Evolutionary conservation across 2,113 vertebrate genomes (phyloP).

Genomic region (Podarcis muralis): DNA sequence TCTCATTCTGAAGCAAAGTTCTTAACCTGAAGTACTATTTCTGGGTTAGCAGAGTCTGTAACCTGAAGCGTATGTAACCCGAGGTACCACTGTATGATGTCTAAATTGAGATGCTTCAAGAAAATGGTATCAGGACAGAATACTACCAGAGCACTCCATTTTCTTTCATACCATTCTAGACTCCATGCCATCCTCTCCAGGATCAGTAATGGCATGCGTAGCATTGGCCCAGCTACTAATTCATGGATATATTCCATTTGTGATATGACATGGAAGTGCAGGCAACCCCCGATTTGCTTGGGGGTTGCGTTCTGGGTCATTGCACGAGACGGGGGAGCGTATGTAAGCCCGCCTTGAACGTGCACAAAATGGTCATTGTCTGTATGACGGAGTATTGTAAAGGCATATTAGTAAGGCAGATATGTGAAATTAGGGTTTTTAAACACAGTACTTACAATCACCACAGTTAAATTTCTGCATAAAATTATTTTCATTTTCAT

Average conservation of each 20-base stretch:
- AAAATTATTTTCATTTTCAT: conserved; percentile 79
- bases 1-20: too few species aligned
- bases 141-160: too few species aligned
- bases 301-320: too few species aligned
- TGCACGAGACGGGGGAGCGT: too few species aligned
- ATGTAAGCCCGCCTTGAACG: too few species aligned
- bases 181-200: background rate
- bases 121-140: background rate
- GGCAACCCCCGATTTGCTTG: too few species aligned
- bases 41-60: too few species aligned
- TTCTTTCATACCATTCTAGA: background rate
- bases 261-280: background rate
- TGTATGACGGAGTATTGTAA: background rate
- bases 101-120: background rate
- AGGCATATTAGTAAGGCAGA: background rate
- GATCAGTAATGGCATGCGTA: background rate
- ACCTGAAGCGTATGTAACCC: too few species aligned
- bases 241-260: background rate
- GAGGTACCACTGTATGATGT: background rate
- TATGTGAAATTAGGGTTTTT: background rate
- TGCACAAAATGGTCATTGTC: too few species aligned
- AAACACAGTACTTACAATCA: conserved; percentile 78
- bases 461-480: conserved; percentile 80
- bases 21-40: too few species aligned
- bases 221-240: background rate